Evolutionary conservation across 2,888 invertebrate species (phyloP).

Genomic region (Electrophaes corylata): DNA sequence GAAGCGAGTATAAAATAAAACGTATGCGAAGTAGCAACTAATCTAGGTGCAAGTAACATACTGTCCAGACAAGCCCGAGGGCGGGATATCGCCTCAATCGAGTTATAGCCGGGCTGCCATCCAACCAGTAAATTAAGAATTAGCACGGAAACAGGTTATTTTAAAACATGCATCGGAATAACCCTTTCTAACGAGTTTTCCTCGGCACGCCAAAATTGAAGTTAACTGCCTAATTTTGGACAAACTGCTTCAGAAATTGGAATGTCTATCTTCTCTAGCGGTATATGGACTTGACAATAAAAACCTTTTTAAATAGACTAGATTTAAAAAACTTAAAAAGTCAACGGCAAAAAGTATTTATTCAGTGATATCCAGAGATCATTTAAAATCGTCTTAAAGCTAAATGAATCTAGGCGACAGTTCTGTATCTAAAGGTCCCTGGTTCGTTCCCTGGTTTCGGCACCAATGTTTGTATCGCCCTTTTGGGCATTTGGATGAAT

Average conservation of each 20-base stretch:
- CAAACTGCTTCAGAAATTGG: constrained; percentile 26
- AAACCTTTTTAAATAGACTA: neutral
- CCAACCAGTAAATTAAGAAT: constrained; percentile 83
- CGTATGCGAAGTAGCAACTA: neutral
- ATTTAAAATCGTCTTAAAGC: too few relatives aligned
- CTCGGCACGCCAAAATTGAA: constrained; percentile 27
- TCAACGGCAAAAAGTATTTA: too few relatives aligned
- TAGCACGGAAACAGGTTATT: constrained; percentile 79
- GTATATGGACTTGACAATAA: neutral
- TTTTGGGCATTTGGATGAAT: too few relatives aligned
- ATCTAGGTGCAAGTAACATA: constrained; percentile 3
- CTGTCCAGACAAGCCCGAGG: constrained; percentile 16
- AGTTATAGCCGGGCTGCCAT: constrained; percentile 71
- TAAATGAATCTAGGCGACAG: too few relatives aligned
- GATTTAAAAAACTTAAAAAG: too few relatives aligned
- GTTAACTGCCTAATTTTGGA: constrained; percentile 26
- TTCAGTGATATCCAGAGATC: too few relatives aligned
- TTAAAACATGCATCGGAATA: constrained; percentile 79
- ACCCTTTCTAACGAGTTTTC: constrained; percentile 77
- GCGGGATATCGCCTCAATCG: constrained; percentile 64
- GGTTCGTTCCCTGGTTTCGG: too few relatives aligned
- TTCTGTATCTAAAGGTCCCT: too few relatives aligned
- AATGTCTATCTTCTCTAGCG: constrained; percentile 7
- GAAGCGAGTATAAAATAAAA: neutral
- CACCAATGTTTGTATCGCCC: too few relatives aligned